Base-by-base conservation (phyloP, 1,140 invertebrate genomes). In the Geopemphigus sp. region DNA sequence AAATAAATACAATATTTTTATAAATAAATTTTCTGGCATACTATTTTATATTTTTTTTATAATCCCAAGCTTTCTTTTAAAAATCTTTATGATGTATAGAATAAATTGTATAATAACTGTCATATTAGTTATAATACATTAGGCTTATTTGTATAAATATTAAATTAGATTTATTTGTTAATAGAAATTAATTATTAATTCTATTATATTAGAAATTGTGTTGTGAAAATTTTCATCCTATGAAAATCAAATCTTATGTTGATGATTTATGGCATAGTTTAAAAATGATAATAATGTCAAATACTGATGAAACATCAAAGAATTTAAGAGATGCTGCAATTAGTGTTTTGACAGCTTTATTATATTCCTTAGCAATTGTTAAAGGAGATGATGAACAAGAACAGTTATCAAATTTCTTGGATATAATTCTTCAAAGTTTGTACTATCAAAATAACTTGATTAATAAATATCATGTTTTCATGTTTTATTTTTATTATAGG, bases 1-100 rank as follows among this genome's bases (percentile, higher is more conserved):
- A 86, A 88, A 88, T 72, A 53, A 39, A 57, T 68, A 53, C 72
- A 19, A 26, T 0, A 61, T 26, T 61, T 29, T 61, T 39, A 8
- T 39, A 8, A 39, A 4, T 39, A 39, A n/a, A n/a, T n/a, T n/a
- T n/a, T n/a, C n/a, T n/a, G n/a, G n/a, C n/a, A n/a, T n/a, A n/a
- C n/a, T n/a, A n/a, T n/a, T n/a, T 39, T 39, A 39, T 39, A 39
- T 39, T 14, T 50, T n/a, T n/a, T n/a, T n/a, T n/a, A n/a, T n/a
- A n/a, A n/a, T n/a, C n/a, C n/a, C 1, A 59, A 59, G 8, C 24
- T 59, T 15, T 14, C 14, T 59, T 59, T 59, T 26, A 14, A 26
- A 59, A 26, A 59, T 59, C 0, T 59, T 57, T 3, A 26, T 26
- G 15, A 59, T 2, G 22, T 59, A n/a, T 26, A 26, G 24, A 15